Evolutionary conservation across 2,888 invertebrate species (phyloP).

Genomic region (Tetranychus piercei): DNA sequence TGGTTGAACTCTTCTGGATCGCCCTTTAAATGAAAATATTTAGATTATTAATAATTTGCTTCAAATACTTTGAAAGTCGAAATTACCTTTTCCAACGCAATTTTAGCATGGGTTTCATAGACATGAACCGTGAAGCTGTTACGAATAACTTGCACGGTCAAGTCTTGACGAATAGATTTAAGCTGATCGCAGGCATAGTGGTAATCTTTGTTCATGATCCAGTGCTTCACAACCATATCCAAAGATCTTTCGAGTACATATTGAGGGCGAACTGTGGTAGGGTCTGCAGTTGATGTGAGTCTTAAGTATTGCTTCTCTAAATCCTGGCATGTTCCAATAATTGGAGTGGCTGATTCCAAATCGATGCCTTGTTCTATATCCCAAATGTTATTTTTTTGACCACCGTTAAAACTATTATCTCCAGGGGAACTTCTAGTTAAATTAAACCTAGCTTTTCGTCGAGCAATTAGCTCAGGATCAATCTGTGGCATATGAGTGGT

Average conservation of each 20-base stretch:
- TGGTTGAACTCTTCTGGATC: slow-evolving; percentile 99
- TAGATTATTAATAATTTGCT: background rate
- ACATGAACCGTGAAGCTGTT: slow-evolving; percentile 89
- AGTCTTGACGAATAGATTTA: slow-evolving; percentile 93
- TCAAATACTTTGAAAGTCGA: background rate
- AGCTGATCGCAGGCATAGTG: slow-evolving; percentile 93
- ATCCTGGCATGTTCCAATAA: slow-evolving; percentile 81
- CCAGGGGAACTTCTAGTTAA: background rate
- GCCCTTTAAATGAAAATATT: slow-evolving; percentile 37
- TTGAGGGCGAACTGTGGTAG: slow-evolving; percentile 74
- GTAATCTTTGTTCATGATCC: slow-evolving; percentile 79
- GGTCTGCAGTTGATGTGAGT: slow-evolving; percentile 73
- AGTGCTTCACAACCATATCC: slow-evolving; percentile 70
- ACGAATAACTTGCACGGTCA: slow-evolving; percentile 91
- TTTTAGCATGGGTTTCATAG: slow-evolving; percentile 94
- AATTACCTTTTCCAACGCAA: slow-evolving; percentile 66
- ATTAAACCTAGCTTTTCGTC: slow-evolving; percentile 19
- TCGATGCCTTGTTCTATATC: slow-evolving; percentile 14
- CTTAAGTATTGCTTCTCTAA: slow-evolving; percentile 90
- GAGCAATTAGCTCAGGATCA: slow-evolving; percentile 11
- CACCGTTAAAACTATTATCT: background rate
- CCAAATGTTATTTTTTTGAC: slow-evolving; percentile 1
- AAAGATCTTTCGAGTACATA: slow-evolving; percentile 64
- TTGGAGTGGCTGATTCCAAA: slow-evolving; percentile 35
- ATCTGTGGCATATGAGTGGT: background rate